Percentiles rank a stretch among this genome's conserved stretches.
Conservation (phyloP, 2,888 invertebrate species). For the Cosmia trapezina region DNA sequence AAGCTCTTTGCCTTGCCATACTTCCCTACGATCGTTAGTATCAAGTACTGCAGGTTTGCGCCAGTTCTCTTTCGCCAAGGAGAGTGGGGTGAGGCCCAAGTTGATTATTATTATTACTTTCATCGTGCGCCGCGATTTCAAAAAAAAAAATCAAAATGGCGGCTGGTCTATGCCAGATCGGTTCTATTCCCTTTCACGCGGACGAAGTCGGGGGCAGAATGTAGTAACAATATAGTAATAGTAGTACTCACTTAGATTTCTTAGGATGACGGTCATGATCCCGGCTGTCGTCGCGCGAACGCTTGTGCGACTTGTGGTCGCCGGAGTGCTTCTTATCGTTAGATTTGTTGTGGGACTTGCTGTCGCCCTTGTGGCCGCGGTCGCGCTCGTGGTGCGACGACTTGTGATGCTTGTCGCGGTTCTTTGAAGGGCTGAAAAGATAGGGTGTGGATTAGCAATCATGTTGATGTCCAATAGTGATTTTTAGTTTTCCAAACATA, state of each 20-base stretch:
- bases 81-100: too few species aligned
- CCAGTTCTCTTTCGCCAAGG: too few species aligned
- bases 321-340: conserved; percentile 81
- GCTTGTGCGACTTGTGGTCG: conserved; percentile 90
- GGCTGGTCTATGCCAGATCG: too few species aligned
- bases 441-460: not conserved
- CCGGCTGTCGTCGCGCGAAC: conserved; percentile 94
- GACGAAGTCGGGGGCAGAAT: too few species aligned
- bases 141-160: too few species aligned
- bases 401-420: conserved; percentile 86
- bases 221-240: too few species aligned
- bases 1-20: too few species aligned
- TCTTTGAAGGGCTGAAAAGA: conserved; percentile 84
- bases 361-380: conserved; percentile 68
- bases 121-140: too few species aligned
- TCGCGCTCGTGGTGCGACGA: conserved; percentile 78
- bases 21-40: too few species aligned
- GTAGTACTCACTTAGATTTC: conserved; percentile 91
- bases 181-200: too few species aligned
- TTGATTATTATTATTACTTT: too few species aligned
- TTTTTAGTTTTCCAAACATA: not conserved
- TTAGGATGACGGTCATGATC: conserved; percentile 92
- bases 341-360: conserved; percentile 79
- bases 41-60: too few species aligned
- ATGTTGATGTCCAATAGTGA: not conserved